phyloP scores from a whole-genome alignment of 1,140 invertebrate genomes.

The Cyclina sinensis region DNA sequence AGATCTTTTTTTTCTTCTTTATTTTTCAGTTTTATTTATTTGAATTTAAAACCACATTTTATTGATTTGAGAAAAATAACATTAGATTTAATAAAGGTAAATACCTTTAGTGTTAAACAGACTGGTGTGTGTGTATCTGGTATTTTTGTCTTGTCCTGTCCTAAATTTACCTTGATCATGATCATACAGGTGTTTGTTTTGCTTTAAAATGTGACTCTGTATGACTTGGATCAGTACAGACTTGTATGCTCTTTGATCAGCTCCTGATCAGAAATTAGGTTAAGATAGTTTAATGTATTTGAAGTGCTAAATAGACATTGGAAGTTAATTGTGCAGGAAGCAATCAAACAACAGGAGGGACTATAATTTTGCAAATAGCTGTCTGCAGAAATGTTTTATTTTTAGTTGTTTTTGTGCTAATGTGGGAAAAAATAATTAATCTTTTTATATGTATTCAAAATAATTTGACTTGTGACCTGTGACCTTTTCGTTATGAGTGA shows the following conservation, averaged over 20 bases:
- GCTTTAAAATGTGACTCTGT: constrained; percentile 20
- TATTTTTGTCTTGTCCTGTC: constrained; percentile 18
- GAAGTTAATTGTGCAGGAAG: constrained; percentile 18
- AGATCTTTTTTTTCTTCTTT: no score
- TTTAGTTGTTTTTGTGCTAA: neutral
- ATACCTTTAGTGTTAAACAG: constrained; percentile 13
- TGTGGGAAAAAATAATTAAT: constrained; percentile 35
- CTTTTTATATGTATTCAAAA: neutral
- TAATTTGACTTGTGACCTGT: neutral
- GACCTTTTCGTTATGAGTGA: neutral
- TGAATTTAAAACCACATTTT: no score
- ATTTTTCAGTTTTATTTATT: no score
- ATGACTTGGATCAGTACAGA: constrained; percentile 20
- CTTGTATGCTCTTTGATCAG: constrained; percentile 24
- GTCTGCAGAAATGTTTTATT: neutral
- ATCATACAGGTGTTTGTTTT: constrained; percentile 37
- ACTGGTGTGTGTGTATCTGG: neutral
- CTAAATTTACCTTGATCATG: constrained; percentile 23
- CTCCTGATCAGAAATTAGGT: neutral
- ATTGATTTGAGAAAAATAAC: no score
- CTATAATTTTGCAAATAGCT: neutral
- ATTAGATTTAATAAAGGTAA: neutral
- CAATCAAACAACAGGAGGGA: neutral
- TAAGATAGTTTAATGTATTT: constrained; percentile 2
- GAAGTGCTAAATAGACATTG: neutral